Conservation (phyloP, 2,797 vertebrate species). For the Atherinosoma microstoma region DNA sequence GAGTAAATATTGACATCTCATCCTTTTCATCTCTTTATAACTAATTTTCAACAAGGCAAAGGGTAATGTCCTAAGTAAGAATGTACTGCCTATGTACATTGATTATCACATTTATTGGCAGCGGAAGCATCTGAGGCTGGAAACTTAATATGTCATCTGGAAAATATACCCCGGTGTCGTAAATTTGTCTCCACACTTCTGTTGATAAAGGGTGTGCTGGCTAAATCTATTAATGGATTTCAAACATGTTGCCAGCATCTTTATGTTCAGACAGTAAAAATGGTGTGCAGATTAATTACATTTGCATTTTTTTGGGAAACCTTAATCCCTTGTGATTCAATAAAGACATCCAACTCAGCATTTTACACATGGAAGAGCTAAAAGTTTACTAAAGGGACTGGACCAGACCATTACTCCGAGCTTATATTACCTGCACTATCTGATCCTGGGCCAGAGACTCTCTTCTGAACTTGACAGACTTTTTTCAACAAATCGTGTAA, state of each 20-base stretch:
- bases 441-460: background rate
- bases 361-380: background rate
- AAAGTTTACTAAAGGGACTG: background rate
- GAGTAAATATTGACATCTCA: slow-evolving; percentile 71
- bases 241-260: slow-evolving; percentile 45
- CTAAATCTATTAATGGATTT: slow-evolving; percentile 46
- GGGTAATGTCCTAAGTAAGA: slow-evolving; percentile 52
- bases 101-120: slow-evolving; percentile 63
- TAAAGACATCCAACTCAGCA: background rate
- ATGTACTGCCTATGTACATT: slow-evolving; percentile 27
- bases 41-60: slow-evolving; percentile 53
- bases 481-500: slow-evolving; percentile 6
- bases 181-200: slow-evolving; percentile 47
- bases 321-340: slow-evolving; percentile 16
- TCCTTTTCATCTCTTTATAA: slow-evolving; percentile 56
- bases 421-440: slow-evolving; percentile 16
- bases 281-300: slow-evolving; percentile 37
- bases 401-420: background rate
- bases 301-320: slow-evolving; percentile 44
- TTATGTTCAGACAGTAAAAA: slow-evolving; percentile 28
- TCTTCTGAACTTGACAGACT: background rate
- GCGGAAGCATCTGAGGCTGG: slow-evolving; percentile 22
- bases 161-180: slow-evolving; percentile 57
- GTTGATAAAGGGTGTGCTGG: slow-evolving; percentile 56
- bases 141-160: slow-evolving; percentile 66